Evolutionary conservation across 2,888 invertebrate genomes (phyloP), one percentile per base, ranked within the genome.

Genomic region (Diaphora mendica): DNA sequence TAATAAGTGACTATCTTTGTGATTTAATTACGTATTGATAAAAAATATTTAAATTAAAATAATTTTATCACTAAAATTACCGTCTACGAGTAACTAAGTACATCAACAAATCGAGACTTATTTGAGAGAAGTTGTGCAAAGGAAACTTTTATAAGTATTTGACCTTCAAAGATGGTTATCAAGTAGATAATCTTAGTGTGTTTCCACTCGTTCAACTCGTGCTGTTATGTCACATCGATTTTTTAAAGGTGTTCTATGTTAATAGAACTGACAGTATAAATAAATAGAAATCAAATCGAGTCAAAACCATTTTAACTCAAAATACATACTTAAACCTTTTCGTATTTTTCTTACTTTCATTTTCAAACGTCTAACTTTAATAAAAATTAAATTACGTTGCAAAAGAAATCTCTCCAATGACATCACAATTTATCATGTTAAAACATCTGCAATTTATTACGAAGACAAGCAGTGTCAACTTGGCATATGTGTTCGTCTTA

Each of bases 361-460:
- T 62, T 62, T 26, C 26, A 30, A 13, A 30, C 15, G 5, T 26
- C n/a, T 13, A 30, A 59, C n/a, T 59, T 62, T 30, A 62, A 62
- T 30, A 26, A 17, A 62, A 30, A 59, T 13, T 15, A 30, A 59
- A 59, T 17, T 2, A 30, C 30, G 17, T 30, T 17, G 17, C 17
- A 15, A 3, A 4, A 62, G 17, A 62, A 62, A 62, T 62, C 17
- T 62, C 15, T 30, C 73, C 77, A 72, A 66, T 35, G 55, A 66
- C 51, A 70, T 55, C 70, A 72, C 72, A 74, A 80, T 75, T 78
- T 64, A 82, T 80, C 72, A 80, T 35, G 44, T 69, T 68, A 68
- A 51, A 80, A 73, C 73, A 73, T 77, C 65, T 42, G 74, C 70
- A 76, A 81, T 81, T 76, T 78, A 81, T 81, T 76, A 81, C 70